phyloP scores from a whole-genome alignment of 2,888 invertebrate genomes.

The Lochmaea crataegi region DNA sequence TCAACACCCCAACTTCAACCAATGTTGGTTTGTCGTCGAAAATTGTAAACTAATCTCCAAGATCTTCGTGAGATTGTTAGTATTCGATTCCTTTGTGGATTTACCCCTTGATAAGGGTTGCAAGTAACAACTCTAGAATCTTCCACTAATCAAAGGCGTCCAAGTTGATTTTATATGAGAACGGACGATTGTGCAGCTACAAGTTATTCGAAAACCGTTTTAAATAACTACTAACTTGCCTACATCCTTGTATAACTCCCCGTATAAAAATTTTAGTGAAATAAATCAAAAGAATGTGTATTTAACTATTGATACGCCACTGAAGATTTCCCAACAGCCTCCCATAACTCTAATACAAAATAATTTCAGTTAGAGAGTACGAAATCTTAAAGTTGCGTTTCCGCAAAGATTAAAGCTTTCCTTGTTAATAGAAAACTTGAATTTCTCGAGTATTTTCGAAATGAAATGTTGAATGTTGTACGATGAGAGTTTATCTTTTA shows the following conservation, averaged over 20 bases:
- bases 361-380: neutral
- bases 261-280: too few relatives aligned
- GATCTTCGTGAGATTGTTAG: constrained; percentile 22
- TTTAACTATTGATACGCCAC: neutral
- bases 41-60: constrained; percentile 24
- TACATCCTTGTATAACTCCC: too few relatives aligned
- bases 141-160: too few relatives aligned
- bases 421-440: constrained; percentile 11
- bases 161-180: too few relatives aligned
- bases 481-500: neutral
- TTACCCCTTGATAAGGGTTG: neutral
- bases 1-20: constrained; percentile 1
- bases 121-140: neutral
- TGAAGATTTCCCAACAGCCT: neutral
- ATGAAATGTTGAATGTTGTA: neutral
- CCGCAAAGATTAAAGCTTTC: constrained; percentile 25
- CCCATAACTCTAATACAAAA: constrained; percentile 7
- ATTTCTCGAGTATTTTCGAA: neutral
- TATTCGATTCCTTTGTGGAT: constrained; percentile 23
- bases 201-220: too few relatives aligned
- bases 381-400: constrained; percentile 19
- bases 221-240: too few relatives aligned
- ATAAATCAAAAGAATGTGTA: too few relatives aligned
- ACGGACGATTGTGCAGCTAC: too few relatives aligned
- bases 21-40: constrained; percentile 3